Conservation (phyloP, 2,113 vertebrate species). For the Alaudala cheleensis region DNA sequence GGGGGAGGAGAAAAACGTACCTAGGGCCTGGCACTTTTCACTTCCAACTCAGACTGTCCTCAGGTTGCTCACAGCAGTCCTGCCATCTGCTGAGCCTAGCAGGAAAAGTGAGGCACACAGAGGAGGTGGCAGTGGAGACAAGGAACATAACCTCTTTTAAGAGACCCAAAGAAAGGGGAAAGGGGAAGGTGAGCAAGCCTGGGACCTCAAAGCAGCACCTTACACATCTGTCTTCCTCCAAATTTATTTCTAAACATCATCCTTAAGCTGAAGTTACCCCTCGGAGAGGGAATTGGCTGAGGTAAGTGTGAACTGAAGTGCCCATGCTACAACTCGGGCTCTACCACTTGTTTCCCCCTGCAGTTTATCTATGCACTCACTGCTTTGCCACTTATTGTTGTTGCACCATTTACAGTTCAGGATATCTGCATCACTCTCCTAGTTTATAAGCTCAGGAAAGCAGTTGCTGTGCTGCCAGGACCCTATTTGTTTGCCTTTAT, state of each 20-base stretch:
- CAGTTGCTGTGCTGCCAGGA: neutral
- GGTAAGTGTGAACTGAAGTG: neutral
- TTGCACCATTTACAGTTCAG: neutral
- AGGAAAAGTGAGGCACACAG: neutral
- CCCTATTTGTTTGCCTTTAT: neutral
- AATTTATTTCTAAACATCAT: neutral
- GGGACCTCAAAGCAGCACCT: neutral
- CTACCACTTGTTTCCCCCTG: neutral
- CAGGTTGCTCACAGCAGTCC: neutral
- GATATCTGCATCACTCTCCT: neutral
- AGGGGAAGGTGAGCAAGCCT: neutral
- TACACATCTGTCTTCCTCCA: neutral
- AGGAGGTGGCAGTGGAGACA: rapidly evolving
- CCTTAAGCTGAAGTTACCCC: neutral
- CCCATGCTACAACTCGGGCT: neutral
- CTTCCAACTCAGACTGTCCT: neutral
- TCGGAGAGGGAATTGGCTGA: neutral
- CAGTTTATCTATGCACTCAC: neutral
- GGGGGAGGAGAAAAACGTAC: rapidly evolving
- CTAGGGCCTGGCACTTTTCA: neutral
- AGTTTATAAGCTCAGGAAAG: neutral
- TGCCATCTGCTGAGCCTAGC: neutral
- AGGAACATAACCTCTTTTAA: neutral
- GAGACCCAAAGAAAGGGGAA: neutral
- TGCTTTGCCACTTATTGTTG: neutral